phyloP scores from a whole-genome alignment of 2,888 invertebrate species.

The Phalera bucephala region DNA sequence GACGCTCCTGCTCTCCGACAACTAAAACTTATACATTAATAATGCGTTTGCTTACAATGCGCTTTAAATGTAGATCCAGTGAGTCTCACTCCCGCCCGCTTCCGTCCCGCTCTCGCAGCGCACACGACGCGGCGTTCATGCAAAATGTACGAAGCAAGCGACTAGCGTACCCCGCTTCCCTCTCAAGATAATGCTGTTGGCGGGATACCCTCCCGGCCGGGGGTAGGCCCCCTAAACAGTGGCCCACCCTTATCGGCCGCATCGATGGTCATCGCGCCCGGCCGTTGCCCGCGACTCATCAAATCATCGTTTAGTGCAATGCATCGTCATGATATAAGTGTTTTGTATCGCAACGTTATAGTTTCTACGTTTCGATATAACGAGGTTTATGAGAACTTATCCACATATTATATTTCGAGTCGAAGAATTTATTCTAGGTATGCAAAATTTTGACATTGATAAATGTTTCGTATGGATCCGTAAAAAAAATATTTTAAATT shows the following conservation, averaged over 20 bases:
- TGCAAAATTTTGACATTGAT: too few relatives aligned
- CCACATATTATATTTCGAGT: too few relatives aligned
- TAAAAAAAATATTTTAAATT: too few relatives aligned
- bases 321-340: slow-evolving; percentile 20
- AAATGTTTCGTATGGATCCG: too few relatives aligned
- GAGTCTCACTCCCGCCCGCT: slow-evolving; percentile 46
- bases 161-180: slow-evolving; percentile 58
- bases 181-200: slow-evolving; percentile 69
- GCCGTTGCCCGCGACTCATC: slow-evolving; percentile 27
- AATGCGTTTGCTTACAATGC: slow-evolving; percentile 82
- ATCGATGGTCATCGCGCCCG: slow-evolving; percentile 45
- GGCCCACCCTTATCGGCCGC: slow-evolving; percentile 39
- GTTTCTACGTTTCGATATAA: slow-evolving; percentile 26
- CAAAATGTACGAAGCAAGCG: slow-evolving; percentile 72
- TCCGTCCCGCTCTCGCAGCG: slow-evolving; percentile 54
- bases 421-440: too few relatives aligned
- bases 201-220: slow-evolving; percentile 25
- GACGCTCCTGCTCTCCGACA: slow-evolving; percentile 71
- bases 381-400: too few relatives aligned
- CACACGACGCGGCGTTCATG: slow-evolving; percentile 59
- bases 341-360: slow-evolving; percentile 21
- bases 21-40: slow-evolving; percentile 82
- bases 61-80: slow-evolving; percentile 81
- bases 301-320: slow-evolving; percentile 36
- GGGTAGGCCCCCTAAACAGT: slow-evolving; percentile 16